A percentile compares a stretch with the other conserved stretches of the same genome.
These are phyloP conservation scores for Bombus picipes DNA, from an alignment of 1,140 invertebrate genomes.

Conservation along the genomic window DNA sequence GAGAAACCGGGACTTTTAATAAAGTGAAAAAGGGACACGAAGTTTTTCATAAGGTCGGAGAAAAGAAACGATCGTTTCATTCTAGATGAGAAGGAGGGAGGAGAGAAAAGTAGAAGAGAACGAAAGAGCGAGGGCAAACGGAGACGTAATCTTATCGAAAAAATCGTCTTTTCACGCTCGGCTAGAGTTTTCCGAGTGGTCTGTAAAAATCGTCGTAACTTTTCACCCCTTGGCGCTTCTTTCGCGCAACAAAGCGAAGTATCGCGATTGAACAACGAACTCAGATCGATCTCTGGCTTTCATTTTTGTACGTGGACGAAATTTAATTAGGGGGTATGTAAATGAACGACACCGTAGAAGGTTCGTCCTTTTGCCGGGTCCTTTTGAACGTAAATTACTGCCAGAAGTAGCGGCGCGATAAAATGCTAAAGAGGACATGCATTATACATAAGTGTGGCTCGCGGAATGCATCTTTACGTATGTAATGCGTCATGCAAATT, in stretches of 20 bases:
- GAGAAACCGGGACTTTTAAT: slow-evolving; percentile 1
- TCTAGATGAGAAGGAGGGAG: background rate
- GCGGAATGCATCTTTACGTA: slow-evolving; percentile 31
- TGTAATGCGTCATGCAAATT: slow-evolving; percentile 35
- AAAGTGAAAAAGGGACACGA: slow-evolving; percentile 17
- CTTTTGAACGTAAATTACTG: slow-evolving; percentile 33
- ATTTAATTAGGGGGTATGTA: slow-evolving; percentile 47
- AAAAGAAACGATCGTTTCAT: background rate
- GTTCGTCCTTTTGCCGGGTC: slow-evolving; percentile 7
- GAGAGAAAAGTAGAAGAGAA: background rate
- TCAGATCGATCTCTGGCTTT: background rate
- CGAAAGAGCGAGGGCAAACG: background rate
- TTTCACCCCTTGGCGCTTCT: background rate
- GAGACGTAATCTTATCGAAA: slow-evolving; percentile 35
- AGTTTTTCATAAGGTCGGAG: background rate
- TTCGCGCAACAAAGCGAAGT: background rate
- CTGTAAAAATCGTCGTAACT: background rate
- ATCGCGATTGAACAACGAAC: background rate
- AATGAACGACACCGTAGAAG: background rate
- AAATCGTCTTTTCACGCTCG: slow-evolving; percentile 3
- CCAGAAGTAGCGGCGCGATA: slow-evolving; percentile 28
- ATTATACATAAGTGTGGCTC: slow-evolving; percentile 34
- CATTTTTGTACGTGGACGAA: background rate
- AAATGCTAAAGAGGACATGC: slow-evolving; percentile 42
- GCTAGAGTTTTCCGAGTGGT: background rate